These are phyloP conservation scores for Phalera bucephala DNA, from an alignment of 2,888 invertebrate genomes.

Conservation along the genomic window DNA sequence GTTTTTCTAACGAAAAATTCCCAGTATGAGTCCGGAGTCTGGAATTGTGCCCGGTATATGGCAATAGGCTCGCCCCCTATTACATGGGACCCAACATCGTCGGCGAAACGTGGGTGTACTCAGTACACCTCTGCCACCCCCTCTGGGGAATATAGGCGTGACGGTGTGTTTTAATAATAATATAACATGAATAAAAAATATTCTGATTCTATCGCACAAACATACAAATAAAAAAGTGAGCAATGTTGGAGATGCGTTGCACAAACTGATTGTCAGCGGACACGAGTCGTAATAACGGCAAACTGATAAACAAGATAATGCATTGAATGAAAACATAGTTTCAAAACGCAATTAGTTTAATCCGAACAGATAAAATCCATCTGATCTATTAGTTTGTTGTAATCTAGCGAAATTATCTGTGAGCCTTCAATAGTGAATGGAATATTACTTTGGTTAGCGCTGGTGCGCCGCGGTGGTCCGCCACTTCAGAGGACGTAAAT, in stretches of 20 bases:
- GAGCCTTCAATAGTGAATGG: conserved; percentile 24
- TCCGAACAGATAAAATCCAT: conserved; percentile 58
- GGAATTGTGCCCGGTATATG: too few species aligned
- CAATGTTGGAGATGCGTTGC: conserved; percentile 10
- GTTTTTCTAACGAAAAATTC: too few species aligned
- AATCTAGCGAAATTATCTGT: conserved; percentile 51
- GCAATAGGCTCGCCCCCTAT: too few species aligned
- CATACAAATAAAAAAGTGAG: conserved; percentile 16
- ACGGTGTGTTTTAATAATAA: too few species aligned
- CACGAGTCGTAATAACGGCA: conserved; percentile 23
- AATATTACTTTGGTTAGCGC: conserved; percentile 50
- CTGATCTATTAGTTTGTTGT: conserved; percentile 52
- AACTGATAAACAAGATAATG: conserved; percentile 29
- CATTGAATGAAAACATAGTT: conserved; percentile 48
- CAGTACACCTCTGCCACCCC: too few species aligned
- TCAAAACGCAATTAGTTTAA: conserved; percentile 65
- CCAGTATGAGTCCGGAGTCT: too few species aligned
- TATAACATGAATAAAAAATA: too few species aligned
- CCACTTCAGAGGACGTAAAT: too few species aligned
- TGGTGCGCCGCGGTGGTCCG: conserved; percentile 32
- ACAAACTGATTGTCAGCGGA: conserved; percentile 24
- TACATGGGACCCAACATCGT: too few species aligned
- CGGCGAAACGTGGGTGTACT: too few species aligned
- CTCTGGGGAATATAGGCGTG: too few species aligned
- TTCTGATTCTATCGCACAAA: too few species aligned